phyloP scores from a whole-genome alignment of 1,140 invertebrate species.

The Sitobion miscanthi region DNA sequence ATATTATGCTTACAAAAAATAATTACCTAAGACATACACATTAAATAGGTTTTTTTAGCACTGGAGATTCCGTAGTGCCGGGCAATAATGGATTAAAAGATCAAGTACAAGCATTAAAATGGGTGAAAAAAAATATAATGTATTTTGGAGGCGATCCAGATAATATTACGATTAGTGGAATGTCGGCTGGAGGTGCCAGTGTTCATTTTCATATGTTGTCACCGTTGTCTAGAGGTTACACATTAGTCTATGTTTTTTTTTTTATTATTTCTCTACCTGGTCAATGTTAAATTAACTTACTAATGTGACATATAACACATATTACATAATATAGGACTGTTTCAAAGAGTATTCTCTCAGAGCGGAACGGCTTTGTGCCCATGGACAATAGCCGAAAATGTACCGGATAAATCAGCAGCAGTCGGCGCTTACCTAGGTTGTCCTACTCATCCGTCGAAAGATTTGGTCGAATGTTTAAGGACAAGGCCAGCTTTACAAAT shows the following conservation, averaged over 20 bases:
- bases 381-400: constrained; percentile 74
- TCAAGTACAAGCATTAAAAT: constrained; percentile 69
- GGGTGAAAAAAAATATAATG: constrained; percentile 69
- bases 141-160: constrained; percentile 69
- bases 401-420: constrained; percentile 71
- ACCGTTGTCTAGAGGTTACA: constrained; percentile 59
- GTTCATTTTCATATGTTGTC: constrained; percentile 72
- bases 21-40: background rate
- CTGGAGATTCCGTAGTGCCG: constrained; percentile 65
- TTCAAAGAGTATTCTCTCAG: constrained; percentile 58
- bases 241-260: background rate
- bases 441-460: constrained; percentile 65
- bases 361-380: constrained; percentile 73
- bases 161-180: constrained; percentile 66
- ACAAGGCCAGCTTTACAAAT: constrained; percentile 68
- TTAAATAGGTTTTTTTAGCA: constrained; percentile 64
- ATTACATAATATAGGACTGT: constrained; percentile 55
- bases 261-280: background rate
- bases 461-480: constrained; percentile 76
- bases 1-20: background rate
- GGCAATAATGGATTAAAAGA: constrained; percentile 73
- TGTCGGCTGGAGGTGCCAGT: constrained; percentile 69
- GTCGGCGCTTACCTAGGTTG: constrained; percentile 75
- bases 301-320: background rate
- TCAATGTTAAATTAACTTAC: background rate